phyloP scores from a whole-genome alignment of 2,888 invertebrate genomes.

The Lithophane leautieri region DNA sequence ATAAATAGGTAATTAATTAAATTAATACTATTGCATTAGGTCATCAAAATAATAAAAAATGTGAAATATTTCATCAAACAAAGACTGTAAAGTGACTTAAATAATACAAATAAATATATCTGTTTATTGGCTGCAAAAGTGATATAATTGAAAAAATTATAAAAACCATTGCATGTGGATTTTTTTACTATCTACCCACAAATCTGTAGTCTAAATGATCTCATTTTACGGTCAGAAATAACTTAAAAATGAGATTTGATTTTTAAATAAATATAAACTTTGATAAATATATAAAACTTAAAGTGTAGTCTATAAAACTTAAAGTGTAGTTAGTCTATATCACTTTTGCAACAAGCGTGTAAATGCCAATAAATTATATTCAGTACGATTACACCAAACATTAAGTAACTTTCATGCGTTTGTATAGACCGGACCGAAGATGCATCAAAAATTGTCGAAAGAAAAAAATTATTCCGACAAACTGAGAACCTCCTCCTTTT shows the following conservation, averaged over 20 bases:
- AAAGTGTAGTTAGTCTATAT: background rate
- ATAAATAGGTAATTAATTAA: constrained; percentile 49
- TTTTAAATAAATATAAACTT: background rate
- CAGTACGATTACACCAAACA: constrained; percentile 22
- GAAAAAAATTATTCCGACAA: background rate
- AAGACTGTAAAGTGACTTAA: constrained; percentile 13
- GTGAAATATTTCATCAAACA: background rate
- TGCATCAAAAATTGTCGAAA: no score
- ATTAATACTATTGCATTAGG: constrained; percentile 53
- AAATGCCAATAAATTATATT: constrained; percentile 32
- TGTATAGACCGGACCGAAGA: background rate
- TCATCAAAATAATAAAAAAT: constrained; percentile 5
- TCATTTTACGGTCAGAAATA: background rate
- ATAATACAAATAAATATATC: constrained; percentile 43
- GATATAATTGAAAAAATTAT: background rate
- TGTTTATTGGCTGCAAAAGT: constrained; percentile 39
- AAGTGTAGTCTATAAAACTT: background rate
- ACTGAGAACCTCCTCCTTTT: no score
- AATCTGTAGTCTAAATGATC: background rate
- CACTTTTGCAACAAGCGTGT: constrained; percentile 45
- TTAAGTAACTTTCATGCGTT: constrained; percentile 47
- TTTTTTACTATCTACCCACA: background rate
- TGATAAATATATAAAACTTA: background rate
- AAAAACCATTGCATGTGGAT: background rate
- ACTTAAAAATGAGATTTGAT: background rate